Conservation (phyloP, 2,113 vertebrate genomes). For the Ceyx cyanopectus region DNA sequence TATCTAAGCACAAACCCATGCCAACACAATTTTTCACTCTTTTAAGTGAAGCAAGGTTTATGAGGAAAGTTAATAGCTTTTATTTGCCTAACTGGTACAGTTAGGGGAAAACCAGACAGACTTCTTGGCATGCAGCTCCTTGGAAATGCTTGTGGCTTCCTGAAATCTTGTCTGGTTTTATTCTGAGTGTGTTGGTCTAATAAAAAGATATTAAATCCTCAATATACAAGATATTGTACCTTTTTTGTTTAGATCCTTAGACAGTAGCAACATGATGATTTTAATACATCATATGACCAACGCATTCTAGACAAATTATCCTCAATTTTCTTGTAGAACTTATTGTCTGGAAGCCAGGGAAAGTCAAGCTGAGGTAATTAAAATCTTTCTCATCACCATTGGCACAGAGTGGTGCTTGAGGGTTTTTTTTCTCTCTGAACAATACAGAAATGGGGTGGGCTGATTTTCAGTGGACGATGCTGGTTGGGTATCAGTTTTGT, state of each 20-base stretch:
- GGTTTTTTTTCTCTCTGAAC: background rate
- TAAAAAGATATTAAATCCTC: background rate
- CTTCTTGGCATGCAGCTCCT: background rate
- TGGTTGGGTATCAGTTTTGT: background rate
- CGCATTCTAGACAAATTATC: background rate
- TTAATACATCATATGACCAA: background rate
- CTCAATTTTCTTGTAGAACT: background rate
- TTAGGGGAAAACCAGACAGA: background rate
- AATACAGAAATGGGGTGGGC: background rate
- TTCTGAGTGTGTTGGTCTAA: background rate
- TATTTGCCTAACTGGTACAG: background rate
- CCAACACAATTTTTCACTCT: background rate
- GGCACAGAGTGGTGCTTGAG: background rate
- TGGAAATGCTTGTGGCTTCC: background rate
- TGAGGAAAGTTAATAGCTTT: conserved; percentile 1
- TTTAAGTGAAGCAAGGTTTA: conserved; percentile 18
- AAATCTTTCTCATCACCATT: background rate
- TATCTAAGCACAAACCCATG: background rate
- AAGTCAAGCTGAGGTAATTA: background rate
- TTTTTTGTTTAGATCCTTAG: conserved; percentile 4
- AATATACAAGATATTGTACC: no score
- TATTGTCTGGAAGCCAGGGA: background rate
- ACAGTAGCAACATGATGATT: background rate
- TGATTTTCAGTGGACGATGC: background rate
- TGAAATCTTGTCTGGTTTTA: background rate